Evolutionary conservation across 2,113 vertebrate species (phyloP).

Genomic region (Tyto alba): DNA sequence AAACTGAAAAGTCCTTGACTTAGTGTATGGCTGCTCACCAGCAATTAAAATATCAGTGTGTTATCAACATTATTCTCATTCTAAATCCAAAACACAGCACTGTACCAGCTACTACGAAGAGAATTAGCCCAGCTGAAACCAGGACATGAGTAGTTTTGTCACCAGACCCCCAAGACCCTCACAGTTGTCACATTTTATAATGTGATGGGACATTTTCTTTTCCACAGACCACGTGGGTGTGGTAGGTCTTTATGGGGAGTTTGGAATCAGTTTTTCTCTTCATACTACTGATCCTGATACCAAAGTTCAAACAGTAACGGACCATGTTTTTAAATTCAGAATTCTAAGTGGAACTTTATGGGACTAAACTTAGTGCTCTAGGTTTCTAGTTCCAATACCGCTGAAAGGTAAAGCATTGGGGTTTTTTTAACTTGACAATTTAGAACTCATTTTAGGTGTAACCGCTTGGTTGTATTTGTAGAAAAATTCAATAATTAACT

Average conservation of each 20-base stretch:
- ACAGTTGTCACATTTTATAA: not conserved
- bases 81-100: not conserved
- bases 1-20: not conserved
- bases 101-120: not conserved
- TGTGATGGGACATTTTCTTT: not conserved
- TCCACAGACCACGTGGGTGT: not conserved
- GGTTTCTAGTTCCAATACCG: not conserved
- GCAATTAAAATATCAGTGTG: not conserved
- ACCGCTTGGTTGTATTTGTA: not conserved
- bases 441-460: not conserved
- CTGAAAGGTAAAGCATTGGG: not conserved
- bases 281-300: not conserved
- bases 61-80: not conserved
- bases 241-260: not conserved
- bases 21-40: not conserved
- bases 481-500: not conserved
- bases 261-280: not conserved
- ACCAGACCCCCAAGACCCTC: not conserved
- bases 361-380: not conserved
- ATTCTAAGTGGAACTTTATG: not conserved
- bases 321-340: not conserved
- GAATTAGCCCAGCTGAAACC: not conserved
- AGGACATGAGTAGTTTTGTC: not conserved
- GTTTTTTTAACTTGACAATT: not conserved
- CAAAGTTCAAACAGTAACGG: accelerated